A percentile compares a stretch with the other conserved stretches of the same genome.
These are phyloP conservation scores for Rhinolophus sinicus DNA, from an alignment of 2,113 vertebrate genomes.

Conservation along the genomic window DNA sequence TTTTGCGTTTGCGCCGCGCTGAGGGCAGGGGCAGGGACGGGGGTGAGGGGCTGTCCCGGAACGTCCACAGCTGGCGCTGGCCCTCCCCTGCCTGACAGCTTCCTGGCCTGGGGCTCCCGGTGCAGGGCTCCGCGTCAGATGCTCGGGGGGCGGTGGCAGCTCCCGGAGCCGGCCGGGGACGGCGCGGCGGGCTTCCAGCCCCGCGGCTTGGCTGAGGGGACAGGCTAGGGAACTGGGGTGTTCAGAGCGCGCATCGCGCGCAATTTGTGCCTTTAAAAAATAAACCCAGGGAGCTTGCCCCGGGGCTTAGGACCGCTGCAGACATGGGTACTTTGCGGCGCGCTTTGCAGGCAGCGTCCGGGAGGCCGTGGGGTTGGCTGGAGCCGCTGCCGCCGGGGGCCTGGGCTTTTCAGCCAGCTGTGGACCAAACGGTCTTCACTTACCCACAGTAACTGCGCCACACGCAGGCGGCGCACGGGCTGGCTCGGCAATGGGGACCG, in stretches of 20 bases:
- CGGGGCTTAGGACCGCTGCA: background rate
- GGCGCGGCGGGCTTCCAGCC: constrained; percentile 46
- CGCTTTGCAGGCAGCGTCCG: background rate
- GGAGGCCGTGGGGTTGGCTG: constrained; percentile 37
- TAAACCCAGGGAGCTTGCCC: background rate
- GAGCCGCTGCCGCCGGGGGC: background rate
- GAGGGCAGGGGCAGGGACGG: constrained; percentile 58
- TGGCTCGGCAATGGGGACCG: constrained; percentile 51
- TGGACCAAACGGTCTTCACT: constrained; percentile 6
- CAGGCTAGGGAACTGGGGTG: constrained; percentile 3
- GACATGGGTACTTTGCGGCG: background rate
- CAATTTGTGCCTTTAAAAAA: constrained; percentile 23
- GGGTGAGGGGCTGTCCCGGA: constrained; percentile 71
- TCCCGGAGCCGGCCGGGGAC: constrained; percentile 11
- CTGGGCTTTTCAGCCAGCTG: constrained; percentile 36
- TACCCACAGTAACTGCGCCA: constrained; percentile 66
- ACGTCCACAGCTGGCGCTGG: constrained; percentile 68
- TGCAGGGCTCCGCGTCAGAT: constrained; percentile 47
- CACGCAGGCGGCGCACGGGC: constrained; percentile 59
- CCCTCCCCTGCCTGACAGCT: constrained; percentile 71
- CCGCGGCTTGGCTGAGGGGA: constrained; percentile 42
- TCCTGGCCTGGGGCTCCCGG: constrained; percentile 57
- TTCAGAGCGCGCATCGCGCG: background rate
- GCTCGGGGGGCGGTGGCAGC: constrained; percentile 53
- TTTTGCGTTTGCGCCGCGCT: constrained; percentile 33